Evolutionary conservation across 2,797 vertebrate species (phyloP).

Genomic region (Syndactyla subalaris): DNA sequence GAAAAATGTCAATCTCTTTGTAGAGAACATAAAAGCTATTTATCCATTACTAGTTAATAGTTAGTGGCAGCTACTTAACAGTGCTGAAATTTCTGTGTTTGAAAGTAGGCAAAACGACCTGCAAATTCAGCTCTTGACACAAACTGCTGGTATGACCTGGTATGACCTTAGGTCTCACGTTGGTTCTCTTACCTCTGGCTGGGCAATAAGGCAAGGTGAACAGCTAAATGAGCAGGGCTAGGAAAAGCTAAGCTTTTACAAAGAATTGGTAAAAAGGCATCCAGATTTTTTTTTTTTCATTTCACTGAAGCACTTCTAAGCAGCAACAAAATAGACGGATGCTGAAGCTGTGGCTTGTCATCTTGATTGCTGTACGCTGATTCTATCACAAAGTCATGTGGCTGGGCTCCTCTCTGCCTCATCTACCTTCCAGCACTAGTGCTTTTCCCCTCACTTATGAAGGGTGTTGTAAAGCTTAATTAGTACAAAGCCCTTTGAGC

Average conservation of each 20-base stretch:
- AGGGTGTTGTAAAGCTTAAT: not conserved
- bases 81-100: not conserved
- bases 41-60: not conserved
- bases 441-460: not conserved
- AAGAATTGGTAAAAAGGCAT: not conserved
- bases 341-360: not conserved
- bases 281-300: not conserved
- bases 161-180: accelerated
- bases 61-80: not conserved
- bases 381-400: not conserved
- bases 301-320: not conserved
- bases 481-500: slow-evolving; percentile 6
- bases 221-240: not conserved
- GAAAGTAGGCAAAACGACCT: not conserved
- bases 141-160: accelerated
- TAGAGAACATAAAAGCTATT: not conserved
- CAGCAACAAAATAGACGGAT: not conserved
- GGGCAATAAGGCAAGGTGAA: not conserved
- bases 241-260: not conserved
- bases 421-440: not conserved
- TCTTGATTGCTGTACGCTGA: not conserved
- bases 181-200: not conserved
- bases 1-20: not conserved
- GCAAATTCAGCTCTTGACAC: not conserved
- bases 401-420: not conserved